Evolutionary conservation across 2,888 invertebrate genomes (phyloP), one percentile per base, ranked within the genome.

Genomic region (Agrilus biguttatus): DNA sequence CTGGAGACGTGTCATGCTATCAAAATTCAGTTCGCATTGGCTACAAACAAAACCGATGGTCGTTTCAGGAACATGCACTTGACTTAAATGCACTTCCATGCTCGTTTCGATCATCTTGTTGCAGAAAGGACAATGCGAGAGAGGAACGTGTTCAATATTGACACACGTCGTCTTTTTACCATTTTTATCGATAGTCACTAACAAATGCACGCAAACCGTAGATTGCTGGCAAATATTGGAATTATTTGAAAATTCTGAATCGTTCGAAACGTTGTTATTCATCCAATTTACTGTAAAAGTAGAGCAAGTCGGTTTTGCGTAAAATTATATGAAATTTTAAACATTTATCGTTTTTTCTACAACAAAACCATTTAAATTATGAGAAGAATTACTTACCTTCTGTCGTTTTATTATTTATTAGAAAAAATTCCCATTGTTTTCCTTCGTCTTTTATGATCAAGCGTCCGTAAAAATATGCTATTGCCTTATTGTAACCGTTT

Each of bases 111-210:
- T 57, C 13, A 49, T 46, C 37, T 51, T 50, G 2, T 45, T 45
- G 34, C 59, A 59, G 8, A 52, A 43, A 2, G 42, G 40, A 41
- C 59, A 59, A 14, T 45, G 21, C 10, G 37, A 46, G 5, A 41
- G 41, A 13, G 46, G 45, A 8, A 48, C 42, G 7, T 41, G 45
- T 7, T 53, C 52, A 36, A 61, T 47, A 13, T 55, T 67, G 13
- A 71, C 70, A 53, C 67, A 65, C 4, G 70, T 68, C 41, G 64
- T 54, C 47, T 66, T 66, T 39, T 64, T 60, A 1, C 67, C 68
- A 41, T 63, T 58, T 36, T 65, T 63, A 49, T 69, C 68, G 32
- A 66, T 61, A 1, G 67, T 67, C 47, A 69, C 10, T 28, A 28
- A 28, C 28, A 28, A 28, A 28, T 28, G 5, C 10, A 28, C 28